Evolutionary conservation across 2,797 vertebrate genomes (phyloP), one percentile per base, ranked within the genome.

Genomic region (Rhinoraja longicauda): DNA sequence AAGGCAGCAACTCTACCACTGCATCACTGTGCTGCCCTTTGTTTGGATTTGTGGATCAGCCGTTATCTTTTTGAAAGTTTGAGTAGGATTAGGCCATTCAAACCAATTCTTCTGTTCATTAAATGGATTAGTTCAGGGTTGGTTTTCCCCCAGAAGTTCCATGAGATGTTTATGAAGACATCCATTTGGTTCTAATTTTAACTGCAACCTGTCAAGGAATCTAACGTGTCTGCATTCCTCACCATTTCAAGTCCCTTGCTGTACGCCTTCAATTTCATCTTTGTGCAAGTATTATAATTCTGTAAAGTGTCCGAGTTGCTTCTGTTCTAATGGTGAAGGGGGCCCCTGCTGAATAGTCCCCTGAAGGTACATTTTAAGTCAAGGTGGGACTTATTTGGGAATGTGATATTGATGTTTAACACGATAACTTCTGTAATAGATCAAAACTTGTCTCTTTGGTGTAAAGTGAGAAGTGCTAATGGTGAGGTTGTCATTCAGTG

Each of bases 381-480:
- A 36, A 70, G 36, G 90, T 29, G 53, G 26, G 70, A n/a, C 26
- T 72, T 91, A 53, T 53, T 88, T 45, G 19, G 90, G 70, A 73
- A 91, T 24, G 29, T 72, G 36, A 90, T 90, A 90, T 36, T 26
- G 62, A 64, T 45, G n/a, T 90, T 72, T 91, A 45, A 17, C 39
- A 45, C 17, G 21, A 24, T 91, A 13, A 91, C 64, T 39, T 72
- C 4, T 72, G 70, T 73, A 91, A 91, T 72, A 26, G 90, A 91
- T 91, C 36, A 73, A 36, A 91, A 91, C 64, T 53, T 15, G 67
- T 67, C 39, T 70, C 4, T 73, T 12, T 72, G 64, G 32, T 13
- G 70, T 73, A 73, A 91, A 91, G 70, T 91, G 90, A 91, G 70
- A 91, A 29, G 26, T 26, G 90, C 6, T 73, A 73, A 73, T 91